Evolutionary conservation across 2,888 invertebrate species (phyloP).

Genomic region (Sinelater perroti): DNA sequence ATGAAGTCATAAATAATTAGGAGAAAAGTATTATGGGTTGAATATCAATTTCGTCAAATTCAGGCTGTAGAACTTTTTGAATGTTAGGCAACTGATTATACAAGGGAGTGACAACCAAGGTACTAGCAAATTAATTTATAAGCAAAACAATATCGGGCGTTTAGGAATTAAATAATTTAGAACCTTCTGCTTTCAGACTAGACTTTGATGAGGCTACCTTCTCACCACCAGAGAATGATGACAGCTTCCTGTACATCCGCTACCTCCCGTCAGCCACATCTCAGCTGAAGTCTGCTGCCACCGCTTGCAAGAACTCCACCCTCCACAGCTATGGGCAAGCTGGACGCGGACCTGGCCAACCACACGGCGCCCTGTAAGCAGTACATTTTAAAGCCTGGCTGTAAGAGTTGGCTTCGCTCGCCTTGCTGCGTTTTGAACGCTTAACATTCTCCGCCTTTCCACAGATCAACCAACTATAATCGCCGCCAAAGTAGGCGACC

Average conservation of each 20-base stretch:
- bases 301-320: conserved; percentile 20
- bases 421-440: not conserved
- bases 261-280: conserved; percentile 56
- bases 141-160: no score
- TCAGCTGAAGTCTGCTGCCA: conserved; percentile 20
- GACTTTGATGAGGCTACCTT: conserved; percentile 67
- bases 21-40: no score
- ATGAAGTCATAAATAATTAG: no score
- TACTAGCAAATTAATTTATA: no score
- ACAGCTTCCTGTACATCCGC: conserved; percentile 72
- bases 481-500: no score
- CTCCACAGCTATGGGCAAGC: conserved; percentile 43
- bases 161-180: no score
- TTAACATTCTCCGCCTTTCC: not conserved
- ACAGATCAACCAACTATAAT: conserved; percentile 20
- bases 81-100: no score
- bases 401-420: conserved; percentile 48
- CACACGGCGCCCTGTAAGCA: conserved; percentile 76
- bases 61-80: no score
- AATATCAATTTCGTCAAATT: no score
- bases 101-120: no score
- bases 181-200: no score
- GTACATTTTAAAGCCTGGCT: conserved; percentile 59
- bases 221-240: conserved; percentile 79
- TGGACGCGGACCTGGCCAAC: conserved; percentile 67